Base-by-base conservation (phyloP, 1,140 invertebrate genomes). In the Temnothorax nylanderi region DNA sequence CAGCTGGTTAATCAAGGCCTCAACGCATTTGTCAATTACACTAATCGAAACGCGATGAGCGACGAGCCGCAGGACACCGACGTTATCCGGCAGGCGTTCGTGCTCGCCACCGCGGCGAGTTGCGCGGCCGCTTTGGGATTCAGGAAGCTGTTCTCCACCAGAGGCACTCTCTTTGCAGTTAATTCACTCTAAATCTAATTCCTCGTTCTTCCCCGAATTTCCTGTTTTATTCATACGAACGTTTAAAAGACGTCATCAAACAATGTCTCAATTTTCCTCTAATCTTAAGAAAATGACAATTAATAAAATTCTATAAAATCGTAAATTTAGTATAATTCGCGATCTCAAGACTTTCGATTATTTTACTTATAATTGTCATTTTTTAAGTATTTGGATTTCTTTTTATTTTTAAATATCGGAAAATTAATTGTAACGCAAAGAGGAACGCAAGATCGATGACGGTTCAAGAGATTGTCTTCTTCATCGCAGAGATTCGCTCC, bases 31-130 rank as follows among this genome's bases (percentile, higher is more conserved):
- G 18, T 87, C 16, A 87, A 85, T 72, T 84, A 89, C 6, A 65
- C 56, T 0, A 97, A 97, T 89, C 91, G 96, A 81, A 96, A 96
- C 90, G 96, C 95, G 7, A 94, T 96, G 56, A 58, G 95, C 93
- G 77, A 94, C 93, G 1, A 92, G 94, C 4, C 94, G 89, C 41
- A 65, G 8, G 65, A 89, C 41, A 71, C 41, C 6, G 56, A 37
- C 0, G 62, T 49, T 37, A 64, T 87, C 1, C 80, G 77, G 44
- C 74, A 77, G 34, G 88, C 90, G 0, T 90, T 92, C n/a, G 49
- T 91, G 3, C 82, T 65, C 44, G 91, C 90, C 21, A 77, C 85
- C 18, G 34, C 71, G 8, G 75, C 92, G 18, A 91, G 92, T 21
- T 90, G 90, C 54, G 41, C 78, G 0, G 72, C 86, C 0, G 86